Evolutionary conservation across 2,888 invertebrate species (phyloP).

Genomic region (Eucriotettix oculatus): DNA sequence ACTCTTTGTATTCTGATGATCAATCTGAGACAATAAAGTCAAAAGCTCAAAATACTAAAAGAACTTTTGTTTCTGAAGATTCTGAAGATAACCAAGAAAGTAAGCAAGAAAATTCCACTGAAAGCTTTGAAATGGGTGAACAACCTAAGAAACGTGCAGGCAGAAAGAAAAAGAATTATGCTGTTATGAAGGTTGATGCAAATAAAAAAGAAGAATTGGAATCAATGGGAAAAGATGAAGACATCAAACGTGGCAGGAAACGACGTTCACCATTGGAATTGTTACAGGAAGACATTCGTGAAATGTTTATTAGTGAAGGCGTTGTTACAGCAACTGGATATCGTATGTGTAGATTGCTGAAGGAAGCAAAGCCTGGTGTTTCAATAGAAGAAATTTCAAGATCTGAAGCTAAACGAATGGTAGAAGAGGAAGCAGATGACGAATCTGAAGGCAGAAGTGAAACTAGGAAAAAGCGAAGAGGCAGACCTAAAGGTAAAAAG

Average conservation of each 20-base stretch:
- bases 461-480: neutral
- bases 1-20: neutral
- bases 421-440: slow-evolving; percentile 2
- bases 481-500: slow-evolving; percentile 10
- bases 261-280: slow-evolving; percentile 38
- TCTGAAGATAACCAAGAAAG: slow-evolving; percentile 19
- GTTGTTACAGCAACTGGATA: slow-evolving; percentile 45
- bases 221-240: slow-evolving; percentile 10
- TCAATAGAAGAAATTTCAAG: slow-evolving; percentile 5
- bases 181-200: slow-evolving; percentile 5
- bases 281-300: slow-evolving; percentile 50
- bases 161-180: slow-evolving; percentile 4
- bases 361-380: slow-evolving; percentile 24
- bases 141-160: slow-evolving; percentile 8
- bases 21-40: neutral
- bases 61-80: slow-evolving; percentile 21
- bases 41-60: slow-evolving; percentile 12
- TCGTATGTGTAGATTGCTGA: slow-evolving; percentile 43
- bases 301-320: slow-evolving; percentile 49
- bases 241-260: slow-evolving; percentile 12
- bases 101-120: neutral
- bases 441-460: slow-evolving; percentile 5
- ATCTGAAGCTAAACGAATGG: neutral
- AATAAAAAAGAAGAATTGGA: slow-evolving; percentile 8
- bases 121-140: slow-evolving; percentile 5